phyloP scores from a whole-genome alignment of 2,113 vertebrate species.

The Limnothrissa miodon region DNA sequence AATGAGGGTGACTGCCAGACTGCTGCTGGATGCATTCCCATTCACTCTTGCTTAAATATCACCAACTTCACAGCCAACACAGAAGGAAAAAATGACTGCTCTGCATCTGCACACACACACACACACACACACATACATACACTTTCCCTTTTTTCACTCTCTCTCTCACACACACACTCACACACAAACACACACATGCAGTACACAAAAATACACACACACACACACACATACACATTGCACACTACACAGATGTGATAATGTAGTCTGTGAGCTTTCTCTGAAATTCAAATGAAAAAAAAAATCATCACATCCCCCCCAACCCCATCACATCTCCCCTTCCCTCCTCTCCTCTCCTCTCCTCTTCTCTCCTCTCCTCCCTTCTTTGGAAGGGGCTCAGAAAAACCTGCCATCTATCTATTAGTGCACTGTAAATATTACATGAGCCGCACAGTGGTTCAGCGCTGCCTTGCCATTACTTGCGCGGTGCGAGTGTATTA shows the following conservation, averaged over 20 bases:
- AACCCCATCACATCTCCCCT: constrained; percentile 1
- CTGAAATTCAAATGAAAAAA: constrained; percentile 73
- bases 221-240: constrained; percentile 36
- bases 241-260: constrained; percentile 57
- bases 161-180: constrained; percentile 1
- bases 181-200: constrained; percentile 20
- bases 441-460: constrained; percentile 76
- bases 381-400: constrained; percentile 55
- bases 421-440: constrained; percentile 81
- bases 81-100: constrained; percentile 11
- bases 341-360: background rate
- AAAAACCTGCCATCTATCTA: constrained; percentile 75
- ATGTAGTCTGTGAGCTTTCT: constrained; percentile 64
- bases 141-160: constrained; percentile 19
- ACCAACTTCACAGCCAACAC: constrained; percentile 10
- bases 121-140: constrained; percentile 32
- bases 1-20: background rate
- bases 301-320: constrained; percentile 33
- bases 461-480: constrained; percentile 70
- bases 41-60: constrained; percentile 10
- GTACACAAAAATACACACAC: background rate
- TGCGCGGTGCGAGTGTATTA: constrained; percentile 75
- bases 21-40: constrained; percentile 18
- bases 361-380: constrained; percentile 25
- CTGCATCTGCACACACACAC: constrained; percentile 48